phyloP scores from a whole-genome alignment of 2,888 invertebrate genomes.

The Hermodice carunculata region DNA sequence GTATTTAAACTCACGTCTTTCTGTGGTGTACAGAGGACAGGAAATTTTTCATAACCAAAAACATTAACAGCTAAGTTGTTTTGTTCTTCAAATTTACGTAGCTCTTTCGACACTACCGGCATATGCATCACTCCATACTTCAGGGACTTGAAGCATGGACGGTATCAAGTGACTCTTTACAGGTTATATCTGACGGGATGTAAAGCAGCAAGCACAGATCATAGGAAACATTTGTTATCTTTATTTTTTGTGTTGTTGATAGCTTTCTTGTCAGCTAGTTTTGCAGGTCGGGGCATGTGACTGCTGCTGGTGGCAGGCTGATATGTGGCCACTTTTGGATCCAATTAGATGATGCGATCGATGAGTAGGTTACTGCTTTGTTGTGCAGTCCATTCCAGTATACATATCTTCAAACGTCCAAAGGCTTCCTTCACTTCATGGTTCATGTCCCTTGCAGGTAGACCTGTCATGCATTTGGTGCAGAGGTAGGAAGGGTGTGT shows the following conservation, averaged over 20 bases:
- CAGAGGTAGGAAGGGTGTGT: no score
- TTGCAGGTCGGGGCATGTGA: slow-evolving; percentile 32
- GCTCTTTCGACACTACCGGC: slow-evolving; percentile 24
- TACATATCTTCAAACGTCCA: no score
- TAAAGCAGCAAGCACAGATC: slow-evolving; percentile 35
- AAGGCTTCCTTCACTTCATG: no score
- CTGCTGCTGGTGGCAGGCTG: slow-evolving; percentile 33
- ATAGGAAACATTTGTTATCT: slow-evolving; percentile 41
- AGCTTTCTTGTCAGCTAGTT: slow-evolving; percentile 31
- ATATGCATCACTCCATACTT: slow-evolving; percentile 24
- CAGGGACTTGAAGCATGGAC: slow-evolving; percentile 4
- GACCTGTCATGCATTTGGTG: no score
- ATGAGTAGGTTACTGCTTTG: not conserved
- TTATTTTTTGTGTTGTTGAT: slow-evolving; percentile 42
- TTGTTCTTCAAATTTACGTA: slow-evolving; percentile 29
- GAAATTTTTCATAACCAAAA: slow-evolving; percentile 24
- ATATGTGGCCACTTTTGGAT: slow-evolving; percentile 29
- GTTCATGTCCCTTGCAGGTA: no score
- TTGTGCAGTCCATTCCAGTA: no score
- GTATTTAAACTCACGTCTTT: no score
- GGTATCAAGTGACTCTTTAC: slow-evolving; percentile 19
- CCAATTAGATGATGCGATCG: not conserved
- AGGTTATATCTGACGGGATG: slow-evolving; percentile 22
- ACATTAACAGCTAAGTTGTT: slow-evolving; percentile 32
- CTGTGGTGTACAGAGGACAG: no score